Base-by-base conservation (phyloP, 2,888 invertebrate species). In the Euplagia quadripunctaria region DNA sequence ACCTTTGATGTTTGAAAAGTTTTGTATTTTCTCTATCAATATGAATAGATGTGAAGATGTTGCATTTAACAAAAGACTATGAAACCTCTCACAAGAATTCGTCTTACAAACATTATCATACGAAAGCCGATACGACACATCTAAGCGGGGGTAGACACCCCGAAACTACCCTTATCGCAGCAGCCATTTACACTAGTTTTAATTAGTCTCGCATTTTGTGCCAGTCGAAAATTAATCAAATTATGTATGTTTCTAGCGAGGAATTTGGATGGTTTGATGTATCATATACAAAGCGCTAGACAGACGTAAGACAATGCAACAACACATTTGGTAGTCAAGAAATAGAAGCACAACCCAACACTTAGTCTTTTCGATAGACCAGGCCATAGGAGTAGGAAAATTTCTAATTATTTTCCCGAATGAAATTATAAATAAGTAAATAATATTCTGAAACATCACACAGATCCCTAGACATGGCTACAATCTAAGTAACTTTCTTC, bases 151-250 rank as follows among this genome's bases (percentile, higher is more conserved):
- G 86, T 85, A 87, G 82, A 83, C 83, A 83, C 82, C 86, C 88
- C 83, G 82, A 89, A 91, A 90, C 89, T 88, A 88, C 93, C 92
- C 94, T 95, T 95, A 95, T 95, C 95, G 92, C 90, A 83, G 86
- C 89, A 90, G 90, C 93, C 95, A 95, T 94, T 95, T 94, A 95
- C 93, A 92, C 92, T 95, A 94, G 95, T 95, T 95, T 95, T 95
- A 95, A 95, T 95, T 95, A 94, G 91, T 86, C 90, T 89, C 91
- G 89, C 91, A 92, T 94, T 94, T 94, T 94, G 94, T 92, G 90
- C 91, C 88, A 92, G 93, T 92, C 92, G 94, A 93, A 94, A 94
- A 94, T 95, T 95, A 95, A 95, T 95, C 95, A 95, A 94, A 95
- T 94, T 94, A 94, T 91, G 89, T 91, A 90, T 87, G 88, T 91